Base-by-base conservation (phyloP, 2,888 invertebrate species). In the Euphydryas editha region DNA sequence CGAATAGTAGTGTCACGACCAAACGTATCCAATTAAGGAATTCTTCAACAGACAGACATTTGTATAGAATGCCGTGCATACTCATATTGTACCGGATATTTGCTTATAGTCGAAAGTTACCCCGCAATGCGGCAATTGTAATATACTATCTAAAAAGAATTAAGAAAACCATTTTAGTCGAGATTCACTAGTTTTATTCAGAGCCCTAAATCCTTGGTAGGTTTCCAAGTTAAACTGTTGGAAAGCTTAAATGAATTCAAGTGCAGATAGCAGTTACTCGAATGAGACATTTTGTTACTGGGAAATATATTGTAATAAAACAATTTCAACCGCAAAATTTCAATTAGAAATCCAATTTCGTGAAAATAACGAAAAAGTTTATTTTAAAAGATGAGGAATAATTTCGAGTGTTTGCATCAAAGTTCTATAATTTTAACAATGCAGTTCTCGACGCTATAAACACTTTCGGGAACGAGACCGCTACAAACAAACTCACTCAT, bases 21-120 rank as follows among this genome's bases (percentile, higher is more conserved):
- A 71, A 70, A 71, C 71, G 73, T 58, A 70, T 72, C 73, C 74
- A 74, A 74, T 74, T 73, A 72, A 72, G 72, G 66, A 62, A 72
- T 70, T 74, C 74, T 74, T 75, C 70, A 72, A 68, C 68, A 60
- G 62, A 66, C 69, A 67, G 54, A 61, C 70, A 70, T 68, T 68
- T 70, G 68, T 64, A 67, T 62, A 66, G 59, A 61, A 58, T 57
- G 39, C 47, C 57, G 47, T 58, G 20, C 59, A 11, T 58, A 59
- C 54, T 37, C 42, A 46, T 21, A 60, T 37, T n/a, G 39, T n/a
- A 36, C 57, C 20, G 37, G 46, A 67, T 62, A 21, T 62, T 46
- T 60, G 60, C 55, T 58, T 58, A 62, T 47, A 56, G 39, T 60
- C 59, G 37, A 60, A 21, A 69, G 37, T 66, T 59, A 58, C 64